phyloP scores from a whole-genome alignment of 2,113 vertebrate genomes.

The Phyllopteryx taeniolatus region DNA sequence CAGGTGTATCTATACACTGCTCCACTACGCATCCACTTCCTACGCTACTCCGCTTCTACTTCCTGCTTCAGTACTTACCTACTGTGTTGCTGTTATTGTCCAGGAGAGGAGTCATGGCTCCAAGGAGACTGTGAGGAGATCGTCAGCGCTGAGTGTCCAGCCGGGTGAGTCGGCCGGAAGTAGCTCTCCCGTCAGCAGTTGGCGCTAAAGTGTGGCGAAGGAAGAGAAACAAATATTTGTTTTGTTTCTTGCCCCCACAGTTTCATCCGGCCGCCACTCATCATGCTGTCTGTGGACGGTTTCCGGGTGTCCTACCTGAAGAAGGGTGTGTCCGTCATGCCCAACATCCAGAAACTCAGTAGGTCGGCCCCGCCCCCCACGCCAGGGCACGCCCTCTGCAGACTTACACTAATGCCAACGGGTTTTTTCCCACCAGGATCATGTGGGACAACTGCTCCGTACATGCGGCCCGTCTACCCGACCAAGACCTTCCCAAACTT shows the following conservation, averaged over 20 bases:
- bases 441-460: conserved; percentile 89
- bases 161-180: conserved; percentile 80
- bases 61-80: background rate
- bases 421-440: conserved; percentile 69
- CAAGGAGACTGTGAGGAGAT: conserved; percentile 92
- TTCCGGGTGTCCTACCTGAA: conserved; percentile 94
- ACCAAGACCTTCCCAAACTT: conserved; percentile 97
- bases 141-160: conserved; percentile 83
- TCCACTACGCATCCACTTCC: too few relatives aligned
- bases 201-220: background rate
- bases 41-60: background rate
- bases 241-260: conserved; percentile 51
- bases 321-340: conserved; percentile 87
- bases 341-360: conserved; percentile 96
- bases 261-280: conserved; percentile 88
- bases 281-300: conserved; percentile 94
- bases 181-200: too few relatives aligned
- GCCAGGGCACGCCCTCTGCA: background rate
- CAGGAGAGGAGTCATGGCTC: conserved; percentile 84
- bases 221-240: background rate
- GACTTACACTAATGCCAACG: background rate
- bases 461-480: conserved; percentile 95
- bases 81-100: conserved; percentile 10
- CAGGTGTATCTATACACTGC: too few relatives aligned
- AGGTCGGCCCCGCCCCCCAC: background rate